Base-by-base conservation (phyloP, 2,888 invertebrate species). In the Oligia latruncula region DNA sequence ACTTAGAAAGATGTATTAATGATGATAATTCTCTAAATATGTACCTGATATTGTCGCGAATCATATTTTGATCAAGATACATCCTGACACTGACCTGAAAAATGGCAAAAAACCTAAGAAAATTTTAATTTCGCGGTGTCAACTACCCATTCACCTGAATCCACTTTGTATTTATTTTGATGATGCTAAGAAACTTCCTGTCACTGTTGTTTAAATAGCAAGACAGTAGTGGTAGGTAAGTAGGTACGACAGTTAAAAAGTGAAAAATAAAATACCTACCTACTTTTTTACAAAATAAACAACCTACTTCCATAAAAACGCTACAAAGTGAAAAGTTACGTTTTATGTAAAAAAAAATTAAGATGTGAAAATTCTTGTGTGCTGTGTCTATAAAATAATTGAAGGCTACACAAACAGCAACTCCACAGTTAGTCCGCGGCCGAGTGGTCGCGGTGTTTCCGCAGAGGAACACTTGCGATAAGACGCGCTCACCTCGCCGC, bases 391-490 rank as follows among this genome's bases (percentile, higher is more conserved):
- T 58, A 35, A 73, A 15, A 49, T 46, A 49, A 49, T 11, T 17
- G 5, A 64, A 64, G 46, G 17, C 29, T 55, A 8, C 15, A 78
- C 40, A 17, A 67, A 66, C 15, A 71, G 13, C 89, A 29, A 71
- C 91, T 94, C 95, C 75, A 94, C 73, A 64, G 82, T 71, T 81
- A 81, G 78, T 87, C 81, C 62, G 49, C 88, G 91, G 92, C 91
- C 93, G 93, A 96, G 95, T 95, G 95, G 96, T 92, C 95, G 92
- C 94, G 91, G 93, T 89, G 92, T 93, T 95, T 96, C 96, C 96
- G 95, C 95, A 91, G 90, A 92, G 93, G 87, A 93, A 92, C 93
- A 91, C 92, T 92, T 90, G 93, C 94, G 96, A 96, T 96, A 92
- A 95, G 95, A 92, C 94, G 93, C 89, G 89, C 90, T 90, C 90